Evolutionary conservation across 2,113 vertebrate species (phyloP), one percentile per base, ranked within the genome.

Genomic region (Pollachius pollachius): DNA sequence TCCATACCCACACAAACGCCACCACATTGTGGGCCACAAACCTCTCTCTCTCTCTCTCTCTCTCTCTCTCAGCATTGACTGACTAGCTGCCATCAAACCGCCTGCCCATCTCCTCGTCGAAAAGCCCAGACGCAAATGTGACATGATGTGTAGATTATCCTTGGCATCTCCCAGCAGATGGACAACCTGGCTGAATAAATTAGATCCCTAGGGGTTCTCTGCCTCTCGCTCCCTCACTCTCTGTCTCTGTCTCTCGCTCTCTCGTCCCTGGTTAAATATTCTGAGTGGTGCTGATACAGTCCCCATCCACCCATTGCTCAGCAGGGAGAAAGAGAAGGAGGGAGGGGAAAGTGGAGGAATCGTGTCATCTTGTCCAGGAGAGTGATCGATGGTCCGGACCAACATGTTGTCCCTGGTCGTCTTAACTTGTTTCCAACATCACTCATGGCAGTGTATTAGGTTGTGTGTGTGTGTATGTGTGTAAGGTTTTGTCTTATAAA

Each of bases 91-190:
- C 41, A 1, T 48, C 41, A 9, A 9, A 5, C 41, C 41, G 41
- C 41, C 41, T 48, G 41, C 5, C 41, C 41, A 13, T 12, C 41
- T 48, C 41, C 41, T 7, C 8, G 9, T 9, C 41, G 8, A 21
- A 73, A 83, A 78, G 75, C 70, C 16, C 17, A n/a, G 69, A 89
- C 85, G 80, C 81, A 90, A 90, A 91, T 92, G 78, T 73, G 76
- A 89, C 88, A 88, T 86, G 87, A 90, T 88, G 86, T 84, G 81
- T 82, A 88, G 85, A 92, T 91, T 88, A 91, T 86, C 80, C 72
- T 75, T 82, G 80, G 90, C 88, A 88, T 83, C 78, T 83, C 68
- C 73, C 62, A 86, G 79, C 89, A 91, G 89, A 91, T 91, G 90
- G 90, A 87, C 89, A 90, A 87, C 87, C 91, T 89, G 80, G 80